Conservation (phyloP, 2,888 invertebrate genomes). For the Hipparchia semele region DNA sequence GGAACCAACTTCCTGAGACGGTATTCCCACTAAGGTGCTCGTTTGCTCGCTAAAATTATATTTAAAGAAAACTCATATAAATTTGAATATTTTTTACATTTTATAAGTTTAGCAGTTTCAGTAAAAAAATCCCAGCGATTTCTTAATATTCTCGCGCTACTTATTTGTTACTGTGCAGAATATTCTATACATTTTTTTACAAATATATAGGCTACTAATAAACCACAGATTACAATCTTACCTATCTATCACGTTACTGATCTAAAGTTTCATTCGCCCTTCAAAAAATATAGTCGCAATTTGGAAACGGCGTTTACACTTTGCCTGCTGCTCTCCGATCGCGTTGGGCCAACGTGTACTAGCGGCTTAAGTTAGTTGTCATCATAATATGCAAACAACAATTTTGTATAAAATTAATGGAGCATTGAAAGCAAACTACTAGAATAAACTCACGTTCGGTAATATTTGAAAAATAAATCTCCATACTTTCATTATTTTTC, state of each 20-base stretch:
- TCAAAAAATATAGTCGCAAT: not conserved
- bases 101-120: not conserved
- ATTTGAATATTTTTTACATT: no score
- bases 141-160: no score
- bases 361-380: conserved; percentile 41
- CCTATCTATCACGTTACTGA: no score
- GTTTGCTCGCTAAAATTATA: no score
- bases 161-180: no score
- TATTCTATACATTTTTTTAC: no score
- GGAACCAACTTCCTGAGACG: no score
- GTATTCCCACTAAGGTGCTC: no score
- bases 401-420: conserved; percentile 67
- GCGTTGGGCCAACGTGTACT: not conserved
- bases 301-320: no score
- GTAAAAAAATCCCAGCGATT: not conserved
- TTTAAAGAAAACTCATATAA: no score
- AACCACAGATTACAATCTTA: no score
- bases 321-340: not conserved
- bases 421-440: conserved; percentile 61
- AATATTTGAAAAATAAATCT: conserved; percentile 49
- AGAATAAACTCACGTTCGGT: conserved; percentile 50
- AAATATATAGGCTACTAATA: no score
- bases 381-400: conserved; percentile 54
- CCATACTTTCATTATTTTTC: not conserved
- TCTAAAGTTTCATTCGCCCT: not conserved